phyloP scores from a whole-genome alignment of 1,140 invertebrate genomes.

The Octopus sinensis region DNA sequence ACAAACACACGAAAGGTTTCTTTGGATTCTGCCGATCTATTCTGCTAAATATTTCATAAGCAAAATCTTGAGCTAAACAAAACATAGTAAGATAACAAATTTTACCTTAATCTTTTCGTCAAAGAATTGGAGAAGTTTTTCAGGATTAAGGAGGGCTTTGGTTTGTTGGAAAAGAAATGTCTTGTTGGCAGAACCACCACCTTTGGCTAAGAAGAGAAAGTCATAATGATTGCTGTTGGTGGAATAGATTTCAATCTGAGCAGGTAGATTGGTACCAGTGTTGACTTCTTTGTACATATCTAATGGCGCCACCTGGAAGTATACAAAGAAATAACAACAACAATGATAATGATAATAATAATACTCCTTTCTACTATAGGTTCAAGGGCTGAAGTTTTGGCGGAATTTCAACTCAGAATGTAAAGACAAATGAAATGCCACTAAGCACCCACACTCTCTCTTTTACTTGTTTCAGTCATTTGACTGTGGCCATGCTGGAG shows the following conservation, averaged over 20 bases:
- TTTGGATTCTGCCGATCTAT: too few relatives aligned
- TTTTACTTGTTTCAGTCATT: too few relatives aligned
- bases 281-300: slow-evolving; percentile 58
- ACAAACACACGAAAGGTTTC: too few relatives aligned
- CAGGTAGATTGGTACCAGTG: slow-evolving; percentile 57
- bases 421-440: too few relatives aligned
- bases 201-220: slow-evolving; percentile 59
- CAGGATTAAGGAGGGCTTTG: slow-evolving; percentile 57
- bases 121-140: slow-evolving; percentile 55
- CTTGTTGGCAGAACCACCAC: slow-evolving; percentile 59
- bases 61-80: neutral
- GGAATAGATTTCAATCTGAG: slow-evolving; percentile 58
- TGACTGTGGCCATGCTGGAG: too few relatives aligned
- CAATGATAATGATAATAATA: neutral
- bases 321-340: neutral
- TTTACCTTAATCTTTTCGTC: slow-evolving; percentile 58
- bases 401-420: too few relatives aligned
- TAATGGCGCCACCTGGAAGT: slow-evolving; percentile 54
- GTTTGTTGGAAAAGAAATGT: slow-evolving; percentile 58
- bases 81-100: neutral
- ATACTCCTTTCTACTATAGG: too few relatives aligned
- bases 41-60: too few relatives aligned
- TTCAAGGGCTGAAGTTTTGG: too few relatives aligned
- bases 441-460: too few relatives aligned
- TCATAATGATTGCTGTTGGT: slow-evolving; percentile 54